Base-by-base conservation (phyloP, 2,113 vertebrate species). In the Numenius arquata region DNA sequence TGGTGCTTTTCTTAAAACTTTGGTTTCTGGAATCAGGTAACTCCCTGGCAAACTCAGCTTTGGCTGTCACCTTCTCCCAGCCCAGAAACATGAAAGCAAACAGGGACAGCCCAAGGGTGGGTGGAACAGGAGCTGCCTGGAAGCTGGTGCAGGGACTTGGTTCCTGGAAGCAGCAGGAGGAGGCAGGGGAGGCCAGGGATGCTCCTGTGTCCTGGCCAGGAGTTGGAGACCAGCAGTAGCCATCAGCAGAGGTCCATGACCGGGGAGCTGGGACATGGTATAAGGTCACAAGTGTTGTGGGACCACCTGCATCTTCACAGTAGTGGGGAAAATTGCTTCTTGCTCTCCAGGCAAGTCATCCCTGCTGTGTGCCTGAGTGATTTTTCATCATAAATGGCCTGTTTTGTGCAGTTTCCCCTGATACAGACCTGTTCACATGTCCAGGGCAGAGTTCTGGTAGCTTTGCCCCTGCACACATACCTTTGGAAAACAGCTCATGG, bases 201-300 rank as follows among this genome's bases (percentile, higher is more conserved):
- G 70, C 32, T 50, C 2, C 0, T 11, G 47, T 23, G 61, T 36
- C 68, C 40, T 22, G 22, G 21, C 25, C 17, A 8, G 48, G 48
- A 21, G 6, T 36, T 12, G 9, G 50, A 56, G 18, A 6, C 9
- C 40, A 76, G 22, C 45, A 50, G 70, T 26, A n/a, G 19, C 32
- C 8, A 5, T 61, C 40, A 58, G 36, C 2, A 9, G 20, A 65
- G 18, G 27, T 16, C 36, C 19, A 50, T 32, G 62, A 5, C 1
- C 0, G 7, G 14, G 58, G 10, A 83, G 12, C 43, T 90, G 89
- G 79, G 79, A 23, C 1, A 4, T 11, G 50, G 1, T 20, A 1
- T 30, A 70, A 45, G 56, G 56, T 59, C 94, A 22, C 1, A 5
- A 50, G 22, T 5, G 1, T 2, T 59, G 32, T 75, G 75, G 29